phyloP scores from a whole-genome alignment of 2,797 vertebrate species.

The Chanos chanos region DNA sequence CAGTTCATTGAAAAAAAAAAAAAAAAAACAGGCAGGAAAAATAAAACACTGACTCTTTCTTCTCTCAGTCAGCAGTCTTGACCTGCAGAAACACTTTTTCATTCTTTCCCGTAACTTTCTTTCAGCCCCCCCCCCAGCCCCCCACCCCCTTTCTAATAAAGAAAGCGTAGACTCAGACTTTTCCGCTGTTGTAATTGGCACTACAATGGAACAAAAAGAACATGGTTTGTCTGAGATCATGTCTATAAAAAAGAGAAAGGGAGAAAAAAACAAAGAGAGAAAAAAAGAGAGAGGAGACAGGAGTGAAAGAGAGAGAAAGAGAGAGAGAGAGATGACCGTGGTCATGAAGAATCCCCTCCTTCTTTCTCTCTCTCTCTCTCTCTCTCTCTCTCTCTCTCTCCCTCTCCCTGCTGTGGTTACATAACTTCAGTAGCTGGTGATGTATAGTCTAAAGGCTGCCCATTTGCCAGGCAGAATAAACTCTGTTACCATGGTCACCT shows the following conservation, averaged over 20 bases:
- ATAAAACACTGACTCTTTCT: slow-evolving; percentile 50
- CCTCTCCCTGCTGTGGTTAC: background rate
- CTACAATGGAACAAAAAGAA: slow-evolving; percentile 13
- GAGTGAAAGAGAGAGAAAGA: slow-evolving; percentile 24
- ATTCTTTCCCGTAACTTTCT: background rate
- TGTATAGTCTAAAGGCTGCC: background rate
- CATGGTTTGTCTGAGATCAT: slow-evolving; percentile 9
- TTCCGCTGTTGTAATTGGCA: slow-evolving; percentile 36
- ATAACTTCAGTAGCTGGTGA: slow-evolving; percentile 1
- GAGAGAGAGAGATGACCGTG: slow-evolving; percentile 1
- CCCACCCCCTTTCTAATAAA: background rate
- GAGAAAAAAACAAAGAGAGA: too few species aligned
- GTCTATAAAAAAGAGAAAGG: too few species aligned
- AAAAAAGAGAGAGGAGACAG: too few species aligned
- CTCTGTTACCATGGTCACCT: too few species aligned
- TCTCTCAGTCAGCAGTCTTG: slow-evolving; percentile 18
- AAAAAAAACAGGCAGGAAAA: slow-evolving; percentile 32
- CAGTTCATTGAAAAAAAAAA: too few species aligned
- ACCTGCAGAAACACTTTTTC: slow-evolving; percentile 31
- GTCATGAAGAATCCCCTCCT: slow-evolving; percentile 27
- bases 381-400: too few species aligned
- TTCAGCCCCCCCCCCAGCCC: background rate
- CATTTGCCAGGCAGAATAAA: too few species aligned
- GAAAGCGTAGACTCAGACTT: slow-evolving; percentile 22
- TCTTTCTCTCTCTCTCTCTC: background rate